These are phyloP conservation scores for Drosophila leontia DNA, from an alignment of 1,140 invertebrate genomes.

Conservation along the genomic window DNA sequence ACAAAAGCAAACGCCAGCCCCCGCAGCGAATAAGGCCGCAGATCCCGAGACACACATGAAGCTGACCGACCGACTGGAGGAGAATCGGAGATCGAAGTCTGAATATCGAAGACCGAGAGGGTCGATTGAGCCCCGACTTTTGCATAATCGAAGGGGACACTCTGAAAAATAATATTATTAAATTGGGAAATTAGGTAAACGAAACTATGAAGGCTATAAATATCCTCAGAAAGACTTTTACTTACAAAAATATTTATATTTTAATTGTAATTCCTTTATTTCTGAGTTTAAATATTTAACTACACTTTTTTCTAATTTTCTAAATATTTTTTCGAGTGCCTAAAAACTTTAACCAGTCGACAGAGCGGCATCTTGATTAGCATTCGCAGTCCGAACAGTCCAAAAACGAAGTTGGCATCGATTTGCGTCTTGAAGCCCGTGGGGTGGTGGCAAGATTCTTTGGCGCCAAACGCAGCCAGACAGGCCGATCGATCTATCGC, in stretches of 20 bases:
- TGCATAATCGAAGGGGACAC: constrained; percentile 69
- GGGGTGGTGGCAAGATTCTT: constrained; percentile 79
- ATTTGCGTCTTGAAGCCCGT: constrained; percentile 44
- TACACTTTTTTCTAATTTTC: background rate
- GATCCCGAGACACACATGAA: constrained; percentile 70
- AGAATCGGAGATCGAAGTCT: constrained; percentile 21
- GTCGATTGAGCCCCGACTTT: constrained; percentile 52
- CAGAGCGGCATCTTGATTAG: constrained; percentile 78
- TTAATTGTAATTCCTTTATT: no score
- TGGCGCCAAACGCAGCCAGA: constrained; percentile 67
- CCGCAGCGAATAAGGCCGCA: constrained; percentile 63
- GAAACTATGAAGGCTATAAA: background rate
- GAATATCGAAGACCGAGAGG: constrained; percentile 25
- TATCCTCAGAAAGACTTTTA: no score
- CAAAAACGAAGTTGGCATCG: constrained; percentile 42
- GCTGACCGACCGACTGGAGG: constrained; percentile 20
- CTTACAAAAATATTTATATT: background rate
- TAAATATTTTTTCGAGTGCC: constrained; percentile 12
- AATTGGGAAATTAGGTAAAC: constrained; percentile 2
- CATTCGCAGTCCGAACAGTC: constrained; percentile 42
- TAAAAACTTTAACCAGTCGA: constrained; percentile 35
- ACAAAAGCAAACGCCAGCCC: constrained; percentile 67
- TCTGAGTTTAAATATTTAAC: background rate
- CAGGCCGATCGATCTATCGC: constrained; percentile 19
- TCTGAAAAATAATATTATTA: constrained; percentile 6